These are phyloP conservation scores for Gonioctena quinquepunctata DNA, from an alignment of 1,140 invertebrate genomes.

Conservation along the genomic window DNA sequence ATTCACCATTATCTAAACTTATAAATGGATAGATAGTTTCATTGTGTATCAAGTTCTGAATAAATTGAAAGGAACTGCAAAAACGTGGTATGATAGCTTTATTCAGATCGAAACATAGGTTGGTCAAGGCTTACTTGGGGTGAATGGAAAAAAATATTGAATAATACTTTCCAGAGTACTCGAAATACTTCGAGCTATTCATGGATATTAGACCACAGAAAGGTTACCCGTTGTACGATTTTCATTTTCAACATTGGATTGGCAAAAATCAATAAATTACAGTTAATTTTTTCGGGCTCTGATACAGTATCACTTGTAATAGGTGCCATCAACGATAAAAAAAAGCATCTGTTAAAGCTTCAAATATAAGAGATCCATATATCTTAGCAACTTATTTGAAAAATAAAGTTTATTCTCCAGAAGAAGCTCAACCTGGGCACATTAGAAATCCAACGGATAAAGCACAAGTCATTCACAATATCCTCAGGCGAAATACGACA, in stretches of 20 bases:
- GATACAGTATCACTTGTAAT: conserved; percentile 15
- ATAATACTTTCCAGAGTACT: too few relatives aligned
- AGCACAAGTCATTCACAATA: neutral
- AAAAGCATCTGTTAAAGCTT: conserved; percentile 2
- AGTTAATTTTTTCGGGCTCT: neutral
- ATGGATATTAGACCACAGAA: conserved; percentile 10
- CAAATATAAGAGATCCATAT: too few relatives aligned
- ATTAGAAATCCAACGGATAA: neutral
- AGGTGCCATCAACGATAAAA: neutral
- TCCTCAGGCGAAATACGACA: neutral
- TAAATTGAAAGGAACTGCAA: neutral
- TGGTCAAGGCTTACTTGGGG: neutral
- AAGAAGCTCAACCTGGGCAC: neutral
- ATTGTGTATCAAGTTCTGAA: too few relatives aligned
- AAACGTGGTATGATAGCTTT: neutral
- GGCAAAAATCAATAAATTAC: conserved; percentile 3
- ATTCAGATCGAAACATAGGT: neutral
- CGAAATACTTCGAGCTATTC: conserved; percentile 5
- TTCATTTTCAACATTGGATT: too few relatives aligned
- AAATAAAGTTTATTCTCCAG: neutral
- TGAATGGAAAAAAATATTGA: too few relatives aligned
- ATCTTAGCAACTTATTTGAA: conserved; percentile 7
- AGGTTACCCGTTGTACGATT: too few relatives aligned
- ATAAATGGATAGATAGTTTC: too few relatives aligned
- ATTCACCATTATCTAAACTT: too few relatives aligned